Percentiles rank a stretch among this genome's conserved stretches.
Conservation (phyloP, 2,797 vertebrate species). For the Arrhamphus sclerolepis region DNA sequence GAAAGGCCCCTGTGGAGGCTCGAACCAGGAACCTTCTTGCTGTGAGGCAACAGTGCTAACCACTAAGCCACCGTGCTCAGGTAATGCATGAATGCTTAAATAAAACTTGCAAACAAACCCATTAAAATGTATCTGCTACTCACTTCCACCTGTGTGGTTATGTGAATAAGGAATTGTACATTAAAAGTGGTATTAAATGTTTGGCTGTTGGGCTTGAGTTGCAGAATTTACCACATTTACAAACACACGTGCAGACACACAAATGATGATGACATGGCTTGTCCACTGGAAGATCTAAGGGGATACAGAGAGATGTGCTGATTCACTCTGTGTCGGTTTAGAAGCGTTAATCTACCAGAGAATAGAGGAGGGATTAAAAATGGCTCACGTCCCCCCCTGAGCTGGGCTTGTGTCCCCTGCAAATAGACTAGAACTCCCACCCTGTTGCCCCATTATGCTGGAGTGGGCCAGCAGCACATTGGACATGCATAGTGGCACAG, state of each 20-base stretch:
- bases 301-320: slow-evolving; percentile 79
- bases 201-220: background rate
- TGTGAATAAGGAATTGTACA: background rate
- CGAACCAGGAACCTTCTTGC: too few relatives aligned
- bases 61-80: too few relatives aligned
- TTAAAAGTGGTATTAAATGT: background rate
- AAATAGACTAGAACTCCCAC: slow-evolving; percentile 49
- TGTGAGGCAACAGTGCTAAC: too few relatives aligned
- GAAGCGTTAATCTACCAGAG: slow-evolving; percentile 79
- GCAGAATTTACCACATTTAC: slow-evolving; percentile 14
- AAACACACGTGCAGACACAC: slow-evolving; percentile 27
- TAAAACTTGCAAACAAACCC: too few relatives aligned
- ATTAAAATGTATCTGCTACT: too few relatives aligned
- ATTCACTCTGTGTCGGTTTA: slow-evolving; percentile 80
- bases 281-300: slow-evolving; percentile 62
- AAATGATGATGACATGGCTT: slow-evolving; percentile 42
- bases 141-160: background rate
- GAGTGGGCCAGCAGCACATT: slow-evolving; percentile 44
- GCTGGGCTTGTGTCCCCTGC: slow-evolving; percentile 43
- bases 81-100: too few relatives aligned
- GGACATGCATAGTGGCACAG: slow-evolving; percentile 52
- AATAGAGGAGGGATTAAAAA: slow-evolving; percentile 79
- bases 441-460: slow-evolving; percentile 55
- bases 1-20: too few relatives aligned
- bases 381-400: slow-evolving; percentile 45